Evolutionary conservation across 2,888 invertebrate species (phyloP).

Genomic region (Euplagia quadripunctaria): DNA sequence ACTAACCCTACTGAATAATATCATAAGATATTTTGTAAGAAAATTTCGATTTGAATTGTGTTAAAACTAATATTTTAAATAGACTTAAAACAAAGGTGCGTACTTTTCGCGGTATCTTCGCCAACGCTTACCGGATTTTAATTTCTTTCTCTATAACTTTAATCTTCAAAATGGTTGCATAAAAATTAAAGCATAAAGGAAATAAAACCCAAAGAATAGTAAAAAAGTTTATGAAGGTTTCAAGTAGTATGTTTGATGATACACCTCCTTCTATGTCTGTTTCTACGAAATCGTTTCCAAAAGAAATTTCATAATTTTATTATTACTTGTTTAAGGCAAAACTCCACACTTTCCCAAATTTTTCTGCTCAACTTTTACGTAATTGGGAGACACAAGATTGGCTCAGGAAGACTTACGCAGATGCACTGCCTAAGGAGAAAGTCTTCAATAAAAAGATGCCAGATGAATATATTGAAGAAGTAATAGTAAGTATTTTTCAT

Average conservation of each 20-base stretch:
- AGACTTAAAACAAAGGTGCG: too few relatives aligned
- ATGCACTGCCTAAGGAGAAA: conserved; percentile 73
- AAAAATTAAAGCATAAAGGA: not conserved
- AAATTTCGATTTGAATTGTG: not conserved
- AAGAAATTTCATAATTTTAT: not conserved
- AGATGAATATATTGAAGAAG: conserved; percentile 63
- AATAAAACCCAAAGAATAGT: not conserved
- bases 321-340: conserved; percentile 74
- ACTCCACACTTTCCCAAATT: conserved; percentile 67
- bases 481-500: conserved; percentile 68
- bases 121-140: not conserved
- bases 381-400: conserved; percentile 69
- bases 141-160: not conserved
- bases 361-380: conserved; percentile 61
- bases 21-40: not conserved
- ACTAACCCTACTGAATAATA: conserved; percentile 23
- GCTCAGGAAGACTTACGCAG: conserved; percentile 64
- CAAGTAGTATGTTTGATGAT: not conserved
- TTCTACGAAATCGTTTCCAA: not conserved
- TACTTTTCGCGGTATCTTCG: too few relatives aligned
- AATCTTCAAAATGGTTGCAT: not conserved
- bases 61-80: not conserved
- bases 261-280: not conserved
- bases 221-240: not conserved
- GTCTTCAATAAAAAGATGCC: conserved; percentile 61